Conservation (phyloP, 2,113 vertebrate genomes). For the Cervus canadensis region DNA sequence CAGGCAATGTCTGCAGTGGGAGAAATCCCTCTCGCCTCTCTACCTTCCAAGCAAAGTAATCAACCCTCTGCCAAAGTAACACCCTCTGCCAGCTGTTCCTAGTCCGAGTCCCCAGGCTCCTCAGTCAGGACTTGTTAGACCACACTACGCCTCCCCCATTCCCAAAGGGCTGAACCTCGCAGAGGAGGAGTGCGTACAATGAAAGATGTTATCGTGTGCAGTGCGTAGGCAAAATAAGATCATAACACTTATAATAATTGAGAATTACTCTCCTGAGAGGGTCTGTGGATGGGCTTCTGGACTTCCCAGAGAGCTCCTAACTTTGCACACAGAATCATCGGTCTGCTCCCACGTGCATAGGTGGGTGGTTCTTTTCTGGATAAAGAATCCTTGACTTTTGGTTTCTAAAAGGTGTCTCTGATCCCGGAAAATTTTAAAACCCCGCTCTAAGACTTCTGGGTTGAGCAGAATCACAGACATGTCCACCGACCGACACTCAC, state of each 20-base stretch:
- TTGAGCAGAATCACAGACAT: neutral
- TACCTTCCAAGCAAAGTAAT: constrained; percentile 19
- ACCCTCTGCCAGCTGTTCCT: neutral
- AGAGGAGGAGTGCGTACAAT: neutral
- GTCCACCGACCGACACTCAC: neutral
- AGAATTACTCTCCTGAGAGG: neutral
- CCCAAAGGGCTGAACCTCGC: too few species aligned
- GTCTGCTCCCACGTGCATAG: neutral
- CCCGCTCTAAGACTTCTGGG: neutral
- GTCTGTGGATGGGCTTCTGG: neutral
- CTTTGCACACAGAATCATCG: neutral
- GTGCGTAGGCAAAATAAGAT: neutral
- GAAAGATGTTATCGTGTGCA: neutral
- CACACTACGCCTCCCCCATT: neutral
- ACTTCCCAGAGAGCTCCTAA: neutral
- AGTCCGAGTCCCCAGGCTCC: neutral
- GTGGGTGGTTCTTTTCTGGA: neutral
- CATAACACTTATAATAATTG: neutral
- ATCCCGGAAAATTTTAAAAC: neutral
- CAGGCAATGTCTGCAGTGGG: neutral
- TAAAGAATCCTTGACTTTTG: neutral
- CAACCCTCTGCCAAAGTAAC: neutral
- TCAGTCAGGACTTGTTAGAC: neutral
- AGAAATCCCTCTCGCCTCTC: neutral
- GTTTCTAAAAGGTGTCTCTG: neutral